phyloP scores from a whole-genome alignment of 2,797 vertebrate species.

The Pipistrellus nathusii region DNA sequence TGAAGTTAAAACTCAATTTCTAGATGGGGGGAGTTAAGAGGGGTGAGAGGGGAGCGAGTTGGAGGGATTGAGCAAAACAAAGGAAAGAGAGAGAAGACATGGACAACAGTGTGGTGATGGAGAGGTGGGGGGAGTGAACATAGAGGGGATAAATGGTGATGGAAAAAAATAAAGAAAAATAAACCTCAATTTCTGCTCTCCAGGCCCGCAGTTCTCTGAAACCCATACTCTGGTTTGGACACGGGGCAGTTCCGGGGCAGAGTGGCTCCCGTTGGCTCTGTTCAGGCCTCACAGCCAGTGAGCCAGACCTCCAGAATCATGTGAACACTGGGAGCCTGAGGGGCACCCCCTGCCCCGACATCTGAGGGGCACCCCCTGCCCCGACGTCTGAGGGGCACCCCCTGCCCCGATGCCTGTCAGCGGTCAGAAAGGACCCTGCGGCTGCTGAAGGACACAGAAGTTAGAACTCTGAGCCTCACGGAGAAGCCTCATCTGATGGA shows the following conservation, averaged over 20 bases:
- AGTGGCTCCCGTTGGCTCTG: background rate
- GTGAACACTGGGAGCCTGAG: background rate
- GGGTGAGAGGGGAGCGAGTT: too few relatives aligned
- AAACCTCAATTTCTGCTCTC: background rate
- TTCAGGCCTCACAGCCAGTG: background rate
- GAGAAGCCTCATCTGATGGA: background rate
- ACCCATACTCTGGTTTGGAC: background rate
- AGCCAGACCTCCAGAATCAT: background rate
- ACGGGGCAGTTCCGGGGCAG: background rate
- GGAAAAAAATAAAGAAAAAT: too few relatives aligned
- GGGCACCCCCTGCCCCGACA: background rate
- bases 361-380: too few relatives aligned
- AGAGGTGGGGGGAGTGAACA: too few relatives aligned
- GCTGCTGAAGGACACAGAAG: background rate
- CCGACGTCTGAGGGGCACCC: too few relatives aligned
- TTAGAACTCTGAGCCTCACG: background rate
- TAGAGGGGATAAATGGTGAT: too few relatives aligned
- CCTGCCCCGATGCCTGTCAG: too few relatives aligned
- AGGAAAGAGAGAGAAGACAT: too few relatives aligned
- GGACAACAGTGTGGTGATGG: too few relatives aligned
- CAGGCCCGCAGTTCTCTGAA: background rate
- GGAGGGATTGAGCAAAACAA: too few relatives aligned
- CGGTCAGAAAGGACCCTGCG: background rate
- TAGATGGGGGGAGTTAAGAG: too few relatives aligned
- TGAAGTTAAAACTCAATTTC: background rate